These are phyloP conservation scores for Aromia moschata DNA, from an alignment of 2,888 invertebrate genomes.

Conservation along the genomic window DNA sequence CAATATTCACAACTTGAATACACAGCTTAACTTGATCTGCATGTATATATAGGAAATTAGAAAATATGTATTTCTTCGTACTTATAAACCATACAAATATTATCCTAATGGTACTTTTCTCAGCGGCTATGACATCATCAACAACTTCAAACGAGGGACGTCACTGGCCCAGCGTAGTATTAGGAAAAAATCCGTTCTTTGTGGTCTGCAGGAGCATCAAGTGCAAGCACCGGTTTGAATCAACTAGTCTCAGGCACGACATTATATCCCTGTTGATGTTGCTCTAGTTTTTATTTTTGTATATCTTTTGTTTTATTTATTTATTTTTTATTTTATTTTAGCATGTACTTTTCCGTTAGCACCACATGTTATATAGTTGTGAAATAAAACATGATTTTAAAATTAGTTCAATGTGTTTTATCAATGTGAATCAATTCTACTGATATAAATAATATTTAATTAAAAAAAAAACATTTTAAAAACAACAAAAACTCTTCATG, in stretches of 20 bases:
- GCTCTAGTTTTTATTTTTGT: constrained; percentile 32
- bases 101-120: constrained; percentile 13
- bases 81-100: too few species aligned
- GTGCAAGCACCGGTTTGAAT: constrained; percentile 80
- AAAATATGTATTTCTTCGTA: too few species aligned
- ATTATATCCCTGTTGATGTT: constrained; percentile 36
- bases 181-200: constrained; percentile 90
- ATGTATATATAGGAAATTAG: too few species aligned
- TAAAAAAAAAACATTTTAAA: too few species aligned
- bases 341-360: constrained; percentile 25
- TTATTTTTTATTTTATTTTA: constrained; percentile 35
- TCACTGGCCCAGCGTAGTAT: constrained; percentile 80
- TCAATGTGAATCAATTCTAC: too few species aligned
- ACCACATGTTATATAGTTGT: neutral
- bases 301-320: constrained; percentile 39
- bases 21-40: too few species aligned
- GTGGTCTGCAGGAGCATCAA: constrained; percentile 82
- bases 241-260: constrained; percentile 81
- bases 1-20: too few species aligned
- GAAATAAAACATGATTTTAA: too few species aligned
- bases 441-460: too few species aligned
- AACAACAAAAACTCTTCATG: too few species aligned
- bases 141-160: constrained; percentile 65
- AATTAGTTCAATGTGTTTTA: too few species aligned
- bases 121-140: constrained; percentile 61